Base-by-base conservation (phyloP, 1,140 invertebrate genomes). In the Charaxes varanes region DNA sequence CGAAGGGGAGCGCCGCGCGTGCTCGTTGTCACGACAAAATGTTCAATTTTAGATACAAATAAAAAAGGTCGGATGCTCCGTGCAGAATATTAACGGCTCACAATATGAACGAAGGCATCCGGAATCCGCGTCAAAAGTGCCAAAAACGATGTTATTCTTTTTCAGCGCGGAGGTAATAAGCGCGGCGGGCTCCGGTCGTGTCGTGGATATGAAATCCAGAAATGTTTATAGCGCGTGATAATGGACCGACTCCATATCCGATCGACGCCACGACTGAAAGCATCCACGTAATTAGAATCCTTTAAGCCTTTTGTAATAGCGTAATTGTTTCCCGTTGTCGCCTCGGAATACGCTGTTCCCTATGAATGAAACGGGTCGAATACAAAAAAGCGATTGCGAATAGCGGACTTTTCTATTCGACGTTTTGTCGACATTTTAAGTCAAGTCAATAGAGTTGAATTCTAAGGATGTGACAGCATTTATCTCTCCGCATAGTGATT, bases 1-100 rank as follows among this genome's bases (percentile, higher is more conserved):
- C 50, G 56, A 53, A 65, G 63, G 70, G 62, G 67, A 69, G 57
- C 56, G 46, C 41, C 52, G 64, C 62, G 58, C 53, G 58, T 68
- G 61, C 63, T 66, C 76, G 69, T 77, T 71, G 71, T 72, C 66
- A 64, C 74, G 68, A 80, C 79, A 79, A 83, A 83, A 80, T 79
- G 79, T 80, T 76, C 76, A 80, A 83, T 80, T 83, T 83, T 80
- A 76, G 76, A 80, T 79, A 80, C 79, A 80, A 83, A 83, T 80
- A 80, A 83, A 83, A 83, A 83, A 83, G 79, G 79, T 80, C 72
- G 72, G 72, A 80, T 77, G 74, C 67, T 65, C 64, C 51, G 76
- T 63, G 46, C 70, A 63, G 79, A 83, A 83, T 83, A 83, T 80
- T 83, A 83, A 83, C 74, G 70, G 74, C 72, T 61, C 67, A 79